Conservation (phyloP, 2,888 invertebrate species). For the Pollenia angustigena region DNA sequence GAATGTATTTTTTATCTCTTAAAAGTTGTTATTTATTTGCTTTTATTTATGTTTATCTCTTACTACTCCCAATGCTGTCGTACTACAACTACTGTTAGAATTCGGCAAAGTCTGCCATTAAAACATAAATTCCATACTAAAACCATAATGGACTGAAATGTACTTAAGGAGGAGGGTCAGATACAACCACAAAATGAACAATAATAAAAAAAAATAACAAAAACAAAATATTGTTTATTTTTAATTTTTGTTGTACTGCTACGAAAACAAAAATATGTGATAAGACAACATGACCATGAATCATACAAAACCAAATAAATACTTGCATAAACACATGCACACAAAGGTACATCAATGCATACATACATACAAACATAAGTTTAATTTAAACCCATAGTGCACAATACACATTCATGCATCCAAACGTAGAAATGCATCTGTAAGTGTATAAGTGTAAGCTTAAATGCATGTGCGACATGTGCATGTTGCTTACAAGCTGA, state of each 20-base stretch:
- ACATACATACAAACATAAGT: slow-evolving; percentile 1
- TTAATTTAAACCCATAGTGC: not conserved
- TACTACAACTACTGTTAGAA: slow-evolving; percentile 39
- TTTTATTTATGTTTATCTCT: slow-evolving; percentile 29
- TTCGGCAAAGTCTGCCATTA: slow-evolving; percentile 38
- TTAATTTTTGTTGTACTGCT: slow-evolving; percentile 46
- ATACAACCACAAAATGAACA: slow-evolving; percentile 65
- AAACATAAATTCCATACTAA: slow-evolving; percentile 56
- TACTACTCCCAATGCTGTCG: not conserved
- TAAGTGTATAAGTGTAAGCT: not conserved
- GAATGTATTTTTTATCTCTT: slow-evolving; percentile 37
- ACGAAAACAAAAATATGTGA: slow-evolving; percentile 56
- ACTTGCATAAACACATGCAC: not conserved
- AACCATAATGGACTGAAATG: slow-evolving; percentile 46
- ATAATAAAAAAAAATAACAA: slow-evolving; percentile 25
- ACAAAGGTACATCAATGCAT: not conserved
- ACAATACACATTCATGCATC: not conserved
- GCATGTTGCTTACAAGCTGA: slow-evolving; percentile 40
- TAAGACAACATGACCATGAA: slow-evolving; percentile 72
- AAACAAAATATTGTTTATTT: slow-evolving; percentile 43
- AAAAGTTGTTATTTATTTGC: slow-evolving; percentile 60
- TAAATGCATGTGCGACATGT: slow-evolving; percentile 20
- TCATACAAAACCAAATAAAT: slow-evolving; percentile 62
- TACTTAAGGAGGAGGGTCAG: slow-evolving; percentile 47
- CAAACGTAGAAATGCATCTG: not conserved